phyloP scores from a whole-genome alignment of 2,113 vertebrate species.

The Saguinus midas region DNA sequence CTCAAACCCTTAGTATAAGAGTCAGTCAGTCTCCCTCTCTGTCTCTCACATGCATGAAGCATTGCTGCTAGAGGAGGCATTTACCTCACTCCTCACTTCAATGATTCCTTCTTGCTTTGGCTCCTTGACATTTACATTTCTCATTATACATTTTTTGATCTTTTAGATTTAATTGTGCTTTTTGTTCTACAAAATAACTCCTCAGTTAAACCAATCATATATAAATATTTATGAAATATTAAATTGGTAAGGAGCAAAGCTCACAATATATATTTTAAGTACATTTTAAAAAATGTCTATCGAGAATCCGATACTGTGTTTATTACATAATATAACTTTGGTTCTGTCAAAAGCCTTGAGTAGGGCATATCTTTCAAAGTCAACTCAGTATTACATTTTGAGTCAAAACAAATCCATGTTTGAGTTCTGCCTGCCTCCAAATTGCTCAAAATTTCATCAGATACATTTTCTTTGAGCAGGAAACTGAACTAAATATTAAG shows the following conservation, averaged over 20 bases:
- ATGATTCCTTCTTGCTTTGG: background rate
- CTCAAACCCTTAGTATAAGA: background rate
- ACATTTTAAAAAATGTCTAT: background rate
- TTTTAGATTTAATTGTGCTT: background rate
- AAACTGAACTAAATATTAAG: background rate
- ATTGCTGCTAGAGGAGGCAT: background rate
- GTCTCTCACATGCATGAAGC: too few relatives aligned
- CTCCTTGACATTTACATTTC: background rate
- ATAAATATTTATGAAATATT: background rate
- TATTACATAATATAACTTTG: background rate
- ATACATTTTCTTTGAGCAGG: background rate
- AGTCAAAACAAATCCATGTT: background rate
- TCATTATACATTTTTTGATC: background rate
- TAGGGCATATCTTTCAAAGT: background rate
- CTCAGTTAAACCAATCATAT: background rate
- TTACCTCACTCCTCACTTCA: background rate
- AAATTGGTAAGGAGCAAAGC: background rate
- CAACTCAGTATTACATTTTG: background rate
- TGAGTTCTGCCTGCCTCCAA: background rate
- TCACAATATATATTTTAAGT: background rate
- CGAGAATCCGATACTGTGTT: background rate
- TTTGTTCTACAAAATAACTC: conserved; percentile 10
- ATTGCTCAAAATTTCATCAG: background rate
- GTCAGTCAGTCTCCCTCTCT: background rate
- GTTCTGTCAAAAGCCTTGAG: background rate